Percentiles rank a stretch among this genome's conserved stretches.
phyloP scores from a whole-genome alignment of 2,113 vertebrate genomes.

The Polypterus bichir region DNA sequence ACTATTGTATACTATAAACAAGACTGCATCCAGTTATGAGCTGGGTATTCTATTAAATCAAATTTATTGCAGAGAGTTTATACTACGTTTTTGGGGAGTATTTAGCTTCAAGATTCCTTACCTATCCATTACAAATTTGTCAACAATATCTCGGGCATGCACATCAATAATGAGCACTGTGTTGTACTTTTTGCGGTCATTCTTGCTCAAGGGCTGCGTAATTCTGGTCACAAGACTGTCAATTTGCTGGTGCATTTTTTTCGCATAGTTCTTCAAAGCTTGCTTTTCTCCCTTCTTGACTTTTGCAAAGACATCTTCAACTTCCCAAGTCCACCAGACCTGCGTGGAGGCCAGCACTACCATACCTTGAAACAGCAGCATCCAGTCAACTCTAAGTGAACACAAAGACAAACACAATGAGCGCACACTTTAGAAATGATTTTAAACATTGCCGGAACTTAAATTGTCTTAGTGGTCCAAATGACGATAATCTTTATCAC shows the following conservation, averaged over 20 bases:
- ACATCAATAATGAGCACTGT: constrained; percentile 91
- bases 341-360: constrained; percentile 85
- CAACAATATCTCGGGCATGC: constrained; percentile 86
- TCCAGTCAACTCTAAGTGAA: constrained; percentile 77
- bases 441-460: not conserved
- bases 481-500: not conserved
- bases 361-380: constrained; percentile 88
- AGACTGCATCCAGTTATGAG: not conserved
- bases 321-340: constrained; percentile 97
- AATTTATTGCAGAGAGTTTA: not conserved
- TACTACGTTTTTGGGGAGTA: not conserved
- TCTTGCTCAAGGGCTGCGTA: constrained; percentile 58
- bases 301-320: constrained; percentile 76
- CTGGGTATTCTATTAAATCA: not conserved
- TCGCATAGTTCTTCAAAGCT: constrained; percentile 70
- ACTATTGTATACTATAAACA: not conserved
- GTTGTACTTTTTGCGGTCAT: constrained; percentile 83
- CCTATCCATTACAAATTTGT: constrained; percentile 73
- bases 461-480: not conserved
- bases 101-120: constrained; percentile 17
- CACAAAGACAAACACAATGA: not conserved
- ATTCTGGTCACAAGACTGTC: constrained; percentile 77
- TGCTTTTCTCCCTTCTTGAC: constrained; percentile 68
- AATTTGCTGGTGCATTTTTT: constrained; percentile 79
- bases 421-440: not conserved